A percentile compares a stretch with the other conserved stretches of the same genome.
phyloP scores from a whole-genome alignment of 1,140 invertebrate species.

The Ips typographus region DNA sequence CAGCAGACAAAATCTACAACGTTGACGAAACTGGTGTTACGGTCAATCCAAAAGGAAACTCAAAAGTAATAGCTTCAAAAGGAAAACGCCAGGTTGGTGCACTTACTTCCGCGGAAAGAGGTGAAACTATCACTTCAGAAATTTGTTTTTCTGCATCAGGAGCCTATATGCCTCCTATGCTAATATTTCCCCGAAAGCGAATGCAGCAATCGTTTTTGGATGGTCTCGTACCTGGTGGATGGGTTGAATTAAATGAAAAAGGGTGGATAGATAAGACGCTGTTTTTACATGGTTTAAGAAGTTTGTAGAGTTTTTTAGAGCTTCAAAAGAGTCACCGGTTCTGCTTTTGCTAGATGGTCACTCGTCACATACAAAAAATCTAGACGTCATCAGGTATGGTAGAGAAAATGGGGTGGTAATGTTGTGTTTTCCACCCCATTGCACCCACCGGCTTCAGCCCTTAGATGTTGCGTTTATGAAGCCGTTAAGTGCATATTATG shows the following conservation, averaged over 20 bases:
- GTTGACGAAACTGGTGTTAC: constrained; percentile 33
- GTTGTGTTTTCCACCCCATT: constrained; percentile 51
- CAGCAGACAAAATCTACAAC: constrained; percentile 44
- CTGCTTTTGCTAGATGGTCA: constrained; percentile 49
- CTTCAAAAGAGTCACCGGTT: constrained; percentile 39
- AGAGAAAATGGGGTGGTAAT: constrained; percentile 46
- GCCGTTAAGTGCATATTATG: too few relatives aligned
- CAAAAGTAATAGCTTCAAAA: constrained; percentile 52
- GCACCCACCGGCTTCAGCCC: constrained; percentile 50
- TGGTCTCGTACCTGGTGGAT: constrained; percentile 37
- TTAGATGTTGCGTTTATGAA: constrained; percentile 51
- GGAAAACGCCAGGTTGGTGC: constrained; percentile 53
- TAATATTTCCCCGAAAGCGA: constrained; percentile 43
- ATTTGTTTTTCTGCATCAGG: constrained; percentile 49
- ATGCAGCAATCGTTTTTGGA: constrained; percentile 39
- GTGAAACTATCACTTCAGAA: constrained; percentile 47
- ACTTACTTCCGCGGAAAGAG: constrained; percentile 46
- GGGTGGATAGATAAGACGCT: constrained; percentile 49
- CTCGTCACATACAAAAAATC: constrained; percentile 43
- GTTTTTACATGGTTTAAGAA: constrained; percentile 47
- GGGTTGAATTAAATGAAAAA: constrained; percentile 37
- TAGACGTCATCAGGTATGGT: constrained; percentile 38
- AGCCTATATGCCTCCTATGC: constrained; percentile 45
- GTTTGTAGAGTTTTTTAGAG: constrained; percentile 41
- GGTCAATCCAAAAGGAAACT: constrained; percentile 50